Evolutionary conservation across 2,888 invertebrate species (phyloP).

Genomic region (Troides helena): DNA sequence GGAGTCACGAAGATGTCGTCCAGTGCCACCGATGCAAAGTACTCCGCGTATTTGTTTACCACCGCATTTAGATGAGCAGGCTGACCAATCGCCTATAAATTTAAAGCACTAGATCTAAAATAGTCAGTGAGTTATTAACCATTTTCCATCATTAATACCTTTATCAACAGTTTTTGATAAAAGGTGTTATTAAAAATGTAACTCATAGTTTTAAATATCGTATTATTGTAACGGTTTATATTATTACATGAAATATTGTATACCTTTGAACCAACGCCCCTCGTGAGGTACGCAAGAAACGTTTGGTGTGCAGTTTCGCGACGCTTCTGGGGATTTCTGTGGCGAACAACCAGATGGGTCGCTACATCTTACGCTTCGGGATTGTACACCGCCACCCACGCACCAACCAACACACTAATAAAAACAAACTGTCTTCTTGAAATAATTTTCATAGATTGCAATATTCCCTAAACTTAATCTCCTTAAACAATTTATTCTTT

Average conservation of each 20-base stretch:
- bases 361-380: conserved; percentile 84
- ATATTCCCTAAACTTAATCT: neutral
- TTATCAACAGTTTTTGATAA: no score
- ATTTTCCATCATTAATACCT: no score
- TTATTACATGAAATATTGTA: conserved; percentile 7
- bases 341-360: conserved; percentile 83
- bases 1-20: conserved; percentile 79
- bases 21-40: conserved; percentile 80
- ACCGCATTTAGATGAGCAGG: conserved; percentile 77
- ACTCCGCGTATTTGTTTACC: conserved; percentile 84
- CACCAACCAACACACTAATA: conserved; percentile 86
- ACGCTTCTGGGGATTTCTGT: conserved; percentile 79
- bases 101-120: neutral
- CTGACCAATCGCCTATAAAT: conserved; percentile 68
- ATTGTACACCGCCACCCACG: conserved; percentile 86
- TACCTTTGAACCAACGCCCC: conserved; percentile 92
- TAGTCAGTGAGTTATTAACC: no score
- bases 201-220: no score
- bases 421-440: conserved; percentile 8
- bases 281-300: conserved; percentile 82
- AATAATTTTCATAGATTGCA: neutral
- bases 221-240: no score
- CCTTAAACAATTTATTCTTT: neutral
- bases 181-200: no score
- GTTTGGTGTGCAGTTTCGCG: conserved; percentile 83